Percentiles rank a stretch among this genome's conserved stretches.
Conservation (phyloP, 2,113 vertebrate genomes). For the Urocitellus parryii region DNA sequence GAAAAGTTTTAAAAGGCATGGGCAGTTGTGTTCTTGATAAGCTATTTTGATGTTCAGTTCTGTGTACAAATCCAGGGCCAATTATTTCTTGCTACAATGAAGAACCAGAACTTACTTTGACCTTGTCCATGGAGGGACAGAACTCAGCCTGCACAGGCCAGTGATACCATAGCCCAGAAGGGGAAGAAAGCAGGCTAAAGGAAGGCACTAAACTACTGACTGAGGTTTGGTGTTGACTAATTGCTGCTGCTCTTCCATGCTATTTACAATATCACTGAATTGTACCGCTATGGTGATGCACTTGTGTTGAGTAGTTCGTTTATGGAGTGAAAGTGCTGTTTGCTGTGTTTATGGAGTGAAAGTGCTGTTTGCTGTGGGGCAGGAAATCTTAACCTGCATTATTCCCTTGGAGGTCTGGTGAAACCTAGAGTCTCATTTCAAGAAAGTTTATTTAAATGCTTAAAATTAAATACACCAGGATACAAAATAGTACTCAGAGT, state of each 20-base stretch:
- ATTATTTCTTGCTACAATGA: neutral
- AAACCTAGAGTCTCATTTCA: neutral
- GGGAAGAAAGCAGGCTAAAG: neutral
- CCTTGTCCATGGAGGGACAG: neutral
- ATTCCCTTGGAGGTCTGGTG: neutral
- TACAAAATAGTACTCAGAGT: neutral
- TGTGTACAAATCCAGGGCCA: neutral
- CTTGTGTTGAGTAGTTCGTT: neutral
- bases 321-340: neutral
- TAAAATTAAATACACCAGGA: neutral
- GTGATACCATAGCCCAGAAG: neutral
- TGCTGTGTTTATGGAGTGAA: neutral
- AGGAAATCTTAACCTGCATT: neutral
- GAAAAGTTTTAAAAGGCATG: neutral
- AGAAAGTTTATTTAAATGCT: slow-evolving; percentile 39
- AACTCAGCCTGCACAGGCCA: neutral
- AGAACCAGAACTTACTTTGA: neutral
- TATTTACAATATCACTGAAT: neutral
- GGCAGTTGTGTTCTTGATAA: neutral
- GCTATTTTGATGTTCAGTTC: neutral
- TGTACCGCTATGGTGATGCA: neutral
- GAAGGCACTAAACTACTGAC: neutral
- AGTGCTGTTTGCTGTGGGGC: neutral
- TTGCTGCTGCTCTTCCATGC: neutral
- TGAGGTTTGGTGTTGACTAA: neutral